Conservation (phyloP, 1,140 invertebrate species). For the Elymnias hypermnestra region DNA sequence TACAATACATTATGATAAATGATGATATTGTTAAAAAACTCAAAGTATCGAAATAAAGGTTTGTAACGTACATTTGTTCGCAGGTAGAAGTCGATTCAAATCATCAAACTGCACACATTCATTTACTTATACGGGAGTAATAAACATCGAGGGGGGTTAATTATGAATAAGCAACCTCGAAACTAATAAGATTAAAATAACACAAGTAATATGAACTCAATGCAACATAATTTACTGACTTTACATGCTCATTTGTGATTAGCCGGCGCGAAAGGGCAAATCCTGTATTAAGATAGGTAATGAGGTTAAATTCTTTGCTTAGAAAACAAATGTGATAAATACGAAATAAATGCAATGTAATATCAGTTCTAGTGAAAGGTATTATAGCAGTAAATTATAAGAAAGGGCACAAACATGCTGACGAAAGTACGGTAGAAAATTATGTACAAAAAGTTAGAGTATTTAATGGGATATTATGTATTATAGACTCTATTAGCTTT, state of each 20-base stretch:
- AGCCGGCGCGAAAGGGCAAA: slow-evolving; percentile 75
- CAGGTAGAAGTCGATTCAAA: slow-evolving; percentile 41
- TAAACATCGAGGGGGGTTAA: slow-evolving; percentile 71
- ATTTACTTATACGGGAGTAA: slow-evolving; percentile 68
- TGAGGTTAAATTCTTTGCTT: slow-evolving; percentile 64
- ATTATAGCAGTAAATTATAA: slow-evolving; percentile 44
- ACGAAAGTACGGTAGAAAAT: slow-evolving; percentile 72
- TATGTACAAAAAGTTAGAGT: slow-evolving; percentile 64
- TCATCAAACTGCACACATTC: slow-evolving; percentile 52
- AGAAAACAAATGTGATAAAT: slow-evolving; percentile 39
- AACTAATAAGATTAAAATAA: slow-evolving; percentile 65
- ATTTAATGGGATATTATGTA: slow-evolving; percentile 49
- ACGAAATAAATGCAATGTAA: slow-evolving; percentile 27
- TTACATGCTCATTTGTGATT: slow-evolving; percentile 76
- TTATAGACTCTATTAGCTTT: slow-evolving; percentile 42
- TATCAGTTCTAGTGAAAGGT: slow-evolving; percentile 43
- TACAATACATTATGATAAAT: slow-evolving; percentile 25
- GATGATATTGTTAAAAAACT: slow-evolving; percentile 27
- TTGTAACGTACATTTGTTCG: slow-evolving; percentile 36
- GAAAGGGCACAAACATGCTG: slow-evolving; percentile 42
- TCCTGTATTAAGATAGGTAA: slow-evolving; percentile 76
- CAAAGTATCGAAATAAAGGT: slow-evolving; percentile 19
- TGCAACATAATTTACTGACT: slow-evolving; percentile 74
- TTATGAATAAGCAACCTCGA: slow-evolving; percentile 70
- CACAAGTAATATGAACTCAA: slow-evolving; percentile 64